Evolutionary conservation across 2,797 vertebrate genomes (phyloP).

Genomic region (Rhabdomys pumilio): DNA sequence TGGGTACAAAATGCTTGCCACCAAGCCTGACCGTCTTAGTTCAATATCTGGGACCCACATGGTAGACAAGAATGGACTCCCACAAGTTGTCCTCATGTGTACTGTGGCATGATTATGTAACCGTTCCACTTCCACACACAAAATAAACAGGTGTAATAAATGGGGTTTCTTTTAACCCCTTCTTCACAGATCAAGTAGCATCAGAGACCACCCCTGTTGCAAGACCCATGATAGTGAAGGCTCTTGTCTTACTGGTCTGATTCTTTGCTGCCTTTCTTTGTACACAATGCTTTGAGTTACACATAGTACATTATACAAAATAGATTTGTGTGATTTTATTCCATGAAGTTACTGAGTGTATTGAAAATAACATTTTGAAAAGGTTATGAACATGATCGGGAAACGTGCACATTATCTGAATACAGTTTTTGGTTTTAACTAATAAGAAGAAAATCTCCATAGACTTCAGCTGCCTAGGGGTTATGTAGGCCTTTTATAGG

Average conservation of each 20-base stretch:
- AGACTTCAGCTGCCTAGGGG: background rate
- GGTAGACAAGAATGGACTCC: background rate
- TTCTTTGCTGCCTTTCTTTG: conserved; percentile 8
- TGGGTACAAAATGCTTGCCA: background rate
- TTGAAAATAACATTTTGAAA: conserved; percentile 27
- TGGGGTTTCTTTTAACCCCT: background rate
- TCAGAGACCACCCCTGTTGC: background rate
- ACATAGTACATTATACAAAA: background rate
- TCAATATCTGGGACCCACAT: background rate
- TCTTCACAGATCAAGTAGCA: conserved; percentile 35
- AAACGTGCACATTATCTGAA: background rate
- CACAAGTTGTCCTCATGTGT: background rate
- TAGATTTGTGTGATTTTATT: conserved; percentile 36
- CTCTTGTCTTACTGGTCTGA: conserved; percentile 21
- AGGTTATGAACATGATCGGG: background rate
- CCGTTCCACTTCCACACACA: background rate
- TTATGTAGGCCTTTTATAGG: background rate
- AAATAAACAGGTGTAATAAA: background rate
- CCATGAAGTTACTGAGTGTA: background rate
- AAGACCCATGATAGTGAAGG: background rate
- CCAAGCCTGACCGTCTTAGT: background rate
- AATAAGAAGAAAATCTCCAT: background rate
- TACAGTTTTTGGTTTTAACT: background rate
- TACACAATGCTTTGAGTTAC: background rate
- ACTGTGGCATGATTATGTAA: background rate